phyloP scores from a whole-genome alignment of 2,113 vertebrate species.

The Podarcis raffonei region DNA sequence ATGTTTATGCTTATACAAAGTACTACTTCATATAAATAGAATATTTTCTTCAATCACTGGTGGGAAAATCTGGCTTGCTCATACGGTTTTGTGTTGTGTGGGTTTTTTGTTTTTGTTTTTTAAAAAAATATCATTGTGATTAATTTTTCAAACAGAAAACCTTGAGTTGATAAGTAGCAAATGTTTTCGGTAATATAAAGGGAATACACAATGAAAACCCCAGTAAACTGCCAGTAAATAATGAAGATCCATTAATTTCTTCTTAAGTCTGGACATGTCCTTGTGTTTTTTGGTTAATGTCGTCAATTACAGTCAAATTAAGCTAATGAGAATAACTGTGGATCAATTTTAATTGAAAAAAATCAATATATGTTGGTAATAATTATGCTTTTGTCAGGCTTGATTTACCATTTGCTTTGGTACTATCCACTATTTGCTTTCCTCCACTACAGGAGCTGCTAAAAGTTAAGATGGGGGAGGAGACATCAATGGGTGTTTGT shows the following conservation, averaged over 20 bases:
- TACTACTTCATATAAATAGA: background rate
- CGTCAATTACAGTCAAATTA: background rate
- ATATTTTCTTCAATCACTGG: background rate
- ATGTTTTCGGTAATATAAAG: background rate
- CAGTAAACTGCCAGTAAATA: background rate
- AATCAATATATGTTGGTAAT: background rate
- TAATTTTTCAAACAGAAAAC: background rate
- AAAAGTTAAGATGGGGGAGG: background rate
- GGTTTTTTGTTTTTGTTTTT: background rate
- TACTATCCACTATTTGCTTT: background rate
- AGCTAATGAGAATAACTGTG: background rate
- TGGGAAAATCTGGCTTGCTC: background rate
- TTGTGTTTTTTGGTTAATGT: background rate
- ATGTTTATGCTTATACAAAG: constrained; percentile 11
- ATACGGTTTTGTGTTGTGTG: background rate
- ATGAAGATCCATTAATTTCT: background rate
- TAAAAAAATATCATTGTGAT: background rate
- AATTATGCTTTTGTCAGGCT: background rate
- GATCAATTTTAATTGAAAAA: background rate
- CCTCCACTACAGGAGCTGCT: background rate
- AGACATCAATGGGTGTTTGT: background rate
- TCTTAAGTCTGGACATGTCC: background rate
- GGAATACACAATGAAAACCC: background rate
- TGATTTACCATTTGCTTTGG: background rate
- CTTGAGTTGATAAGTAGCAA: background rate